Base-by-base conservation (phyloP, 2,797 vertebrate species). In the Tiaroga cobitis region DNA sequence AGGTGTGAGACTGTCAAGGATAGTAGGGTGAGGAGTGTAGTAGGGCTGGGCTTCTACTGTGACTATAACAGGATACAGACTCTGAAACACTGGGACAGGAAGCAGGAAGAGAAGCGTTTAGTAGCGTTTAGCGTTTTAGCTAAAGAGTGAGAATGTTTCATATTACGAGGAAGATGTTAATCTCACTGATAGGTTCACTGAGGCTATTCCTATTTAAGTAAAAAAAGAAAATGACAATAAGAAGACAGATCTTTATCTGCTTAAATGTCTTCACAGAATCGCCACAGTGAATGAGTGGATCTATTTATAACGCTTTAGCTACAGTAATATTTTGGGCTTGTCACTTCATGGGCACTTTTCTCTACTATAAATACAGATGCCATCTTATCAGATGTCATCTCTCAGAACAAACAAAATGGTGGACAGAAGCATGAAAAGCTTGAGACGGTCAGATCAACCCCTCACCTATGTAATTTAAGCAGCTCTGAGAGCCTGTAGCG, bases 1-100 rank as follows among this genome's bases (percentile, higher is more conserved):
- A 89, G 84, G 83, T 76, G 87, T 77, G 75, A 89, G 81, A 80
- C 84, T 89, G 81, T 83, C 73, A 85, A 69, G 69, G 63, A 79
- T 43, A 84, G 80, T 69, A 88, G 86, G 19, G 80, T 81, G 76
- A 61, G 76, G 18, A 74, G 49, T 21, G 72, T 37, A 78, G 81
- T 39, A 78, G 78, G 32, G 82, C 46, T 81, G 61, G 78, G 51
- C 19, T 32, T 85, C 72, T 75, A 83, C 72, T 86, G 75, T 37
- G 77, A 21, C 73, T 82, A 76, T 26, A 65, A 29, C 29, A 65
- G 63, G 29, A 32, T 32, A 65, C 63, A 83, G 59, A 82, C 65
- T 83, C 41, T 63, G 49, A 75, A 65, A 56, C 72, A 61, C 46
- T 87, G 54, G 74, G 67, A 80, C 67, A 80, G 21, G n/a, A 80